Evolutionary conservation across 2,888 invertebrate genomes (phyloP), one percentile per base, ranked within the genome.

Genomic region (Oegoconia quadripuncta): DNA sequence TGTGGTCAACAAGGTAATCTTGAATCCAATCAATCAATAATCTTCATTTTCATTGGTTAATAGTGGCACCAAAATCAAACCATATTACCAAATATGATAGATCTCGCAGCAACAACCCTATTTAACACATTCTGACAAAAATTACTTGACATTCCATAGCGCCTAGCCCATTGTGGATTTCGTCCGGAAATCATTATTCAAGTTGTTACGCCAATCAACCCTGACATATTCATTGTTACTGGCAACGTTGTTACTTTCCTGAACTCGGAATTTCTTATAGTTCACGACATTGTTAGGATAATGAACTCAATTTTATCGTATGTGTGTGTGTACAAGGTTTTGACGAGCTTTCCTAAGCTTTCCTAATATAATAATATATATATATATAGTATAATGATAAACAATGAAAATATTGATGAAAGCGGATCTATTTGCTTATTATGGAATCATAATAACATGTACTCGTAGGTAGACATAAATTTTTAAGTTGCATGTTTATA

Each of bases 141-240:
- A 59, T 63, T 60, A 60, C 56, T 53, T 46, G 50, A 55, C 58
- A 56, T 59, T 55, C 52, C 44, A 41, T 37, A 31, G 33, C 34
- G 42, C 47, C 51, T 47, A 46, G 51, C 47, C 63, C 50, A 69
- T 76, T 70, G 67, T 77, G 62, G 46, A 59, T 59, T 59, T 46
- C 47, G 61, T 52, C 47, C 69, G 72, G 74, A 79, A 78, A 76
- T 78, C 78, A 78, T 82, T 81, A 81, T 67, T 83, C 80, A 80
- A 73, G 64, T 65, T 52, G 71, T 73, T 69, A 69, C 64, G 66
- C 68, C 74, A 76, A 77, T 77, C 74, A 55, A 51, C 51, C 52
- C 57, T 64, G 79, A 80, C 77, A 67, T 74, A 65, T 76, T 74
- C 74, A 78, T 81, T 77, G 78, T 79, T 65, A 52, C 42, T 41